Evolutionary conservation across 2,113 vertebrate species (phyloP).

Genomic region (Notothenia rossii): DNA sequence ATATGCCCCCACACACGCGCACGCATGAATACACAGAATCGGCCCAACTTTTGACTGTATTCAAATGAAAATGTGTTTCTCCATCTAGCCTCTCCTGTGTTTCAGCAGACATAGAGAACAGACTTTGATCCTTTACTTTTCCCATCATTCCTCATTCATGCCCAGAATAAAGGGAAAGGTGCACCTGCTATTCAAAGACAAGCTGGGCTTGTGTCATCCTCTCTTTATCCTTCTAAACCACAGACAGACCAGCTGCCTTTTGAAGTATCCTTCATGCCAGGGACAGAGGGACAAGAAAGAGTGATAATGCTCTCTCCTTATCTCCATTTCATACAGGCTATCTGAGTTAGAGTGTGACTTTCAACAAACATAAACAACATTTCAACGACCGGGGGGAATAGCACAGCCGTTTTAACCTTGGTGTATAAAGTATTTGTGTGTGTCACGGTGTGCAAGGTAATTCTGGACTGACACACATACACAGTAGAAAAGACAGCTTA

Average conservation of each 20-base stretch:
- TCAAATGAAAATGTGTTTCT: slow-evolving; percentile 64
- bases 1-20: slow-evolving; percentile 33
- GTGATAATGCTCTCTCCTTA: slow-evolving; percentile 55
- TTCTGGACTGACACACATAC: slow-evolving; percentile 30
- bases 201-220: slow-evolving; percentile 69
- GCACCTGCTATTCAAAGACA: slow-evolving; percentile 81
- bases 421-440: slow-evolving; percentile 36
- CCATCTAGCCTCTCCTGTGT: slow-evolving; percentile 59
- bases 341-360: slow-evolving; percentile 53
- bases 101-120: slow-evolving; percentile 54
- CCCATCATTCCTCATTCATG: slow-evolving; percentile 66
- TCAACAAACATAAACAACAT: slow-evolving; percentile 64
- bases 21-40: slow-evolving; percentile 20
- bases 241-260: slow-evolving; percentile 69
- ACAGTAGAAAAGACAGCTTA: slow-evolving; percentile 21
- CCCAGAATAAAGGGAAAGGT: slow-evolving; percentile 67
- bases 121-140: slow-evolving; percentile 78
- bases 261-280: slow-evolving; percentile 73
- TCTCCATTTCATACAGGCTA: slow-evolving; percentile 66
- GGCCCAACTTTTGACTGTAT: slow-evolving; percentile 53
- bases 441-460: slow-evolving; percentile 14
- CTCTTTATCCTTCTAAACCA: slow-evolving; percentile 63
- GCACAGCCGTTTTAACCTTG: slow-evolving; percentile 51
- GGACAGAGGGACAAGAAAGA: slow-evolving; percentile 50
- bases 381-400: slow-evolving; percentile 16